Percentiles rank a stretch among this genome's conserved stretches.
phyloP scores from a whole-genome alignment of 1,140 invertebrate species.

The Andricus grossulariae region DNA sequence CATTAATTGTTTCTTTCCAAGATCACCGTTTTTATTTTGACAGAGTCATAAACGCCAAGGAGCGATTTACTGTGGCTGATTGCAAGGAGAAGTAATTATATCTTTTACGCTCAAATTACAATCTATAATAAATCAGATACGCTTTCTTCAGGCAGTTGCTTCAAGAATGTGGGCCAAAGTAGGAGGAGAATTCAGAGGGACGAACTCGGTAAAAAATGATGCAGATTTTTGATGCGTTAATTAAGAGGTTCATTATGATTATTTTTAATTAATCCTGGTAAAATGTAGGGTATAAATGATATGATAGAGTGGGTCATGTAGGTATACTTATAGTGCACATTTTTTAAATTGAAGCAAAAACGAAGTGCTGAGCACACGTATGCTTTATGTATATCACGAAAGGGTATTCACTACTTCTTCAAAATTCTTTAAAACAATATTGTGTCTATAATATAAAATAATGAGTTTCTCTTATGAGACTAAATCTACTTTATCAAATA shows the following conservation, averaged over 20 bases:
- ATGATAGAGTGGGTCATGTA: too few relatives aligned
- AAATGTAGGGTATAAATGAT: too few relatives aligned
- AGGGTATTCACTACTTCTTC: too few relatives aligned
- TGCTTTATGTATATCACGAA: too few relatives aligned
- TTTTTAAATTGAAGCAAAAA: too few relatives aligned
- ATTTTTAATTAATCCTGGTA: too few relatives aligned
- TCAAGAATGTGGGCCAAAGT: neutral
- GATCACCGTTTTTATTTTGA: neutral
- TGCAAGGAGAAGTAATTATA: neutral
- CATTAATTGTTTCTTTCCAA: conserved; percentile 10
- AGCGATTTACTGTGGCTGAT: neutral
- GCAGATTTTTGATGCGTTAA: neutral
- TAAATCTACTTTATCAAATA: neutral
- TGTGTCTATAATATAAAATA: too few relatives aligned
- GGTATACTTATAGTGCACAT: too few relatives aligned
- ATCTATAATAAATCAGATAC: neutral
- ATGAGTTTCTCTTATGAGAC: too few relatives aligned
- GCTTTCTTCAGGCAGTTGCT: neutral
- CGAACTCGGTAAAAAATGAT: neutral
- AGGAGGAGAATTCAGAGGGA: neutral
- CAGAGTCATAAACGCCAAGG: neutral
- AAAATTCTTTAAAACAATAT: too few relatives aligned
- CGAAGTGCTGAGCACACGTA: too few relatives aligned
- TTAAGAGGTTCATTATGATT: neutral
- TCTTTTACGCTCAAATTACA: neutral